Percentiles rank a stretch among this genome's conserved stretches.
phyloP scores from a whole-genome alignment of 2,797 vertebrate species.

The Phoebastria nigripes region DNA sequence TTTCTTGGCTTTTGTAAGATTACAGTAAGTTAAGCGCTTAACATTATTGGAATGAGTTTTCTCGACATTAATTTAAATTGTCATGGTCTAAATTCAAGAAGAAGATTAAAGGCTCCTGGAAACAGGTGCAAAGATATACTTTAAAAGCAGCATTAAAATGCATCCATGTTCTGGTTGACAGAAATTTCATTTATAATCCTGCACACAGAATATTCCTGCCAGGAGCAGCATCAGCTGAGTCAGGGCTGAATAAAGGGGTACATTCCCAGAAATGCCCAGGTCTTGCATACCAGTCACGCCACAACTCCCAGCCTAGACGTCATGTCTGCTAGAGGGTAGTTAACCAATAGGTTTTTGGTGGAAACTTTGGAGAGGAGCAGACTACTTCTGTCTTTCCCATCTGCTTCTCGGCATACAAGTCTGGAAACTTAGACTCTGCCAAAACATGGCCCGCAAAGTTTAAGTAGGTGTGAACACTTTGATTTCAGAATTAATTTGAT shows the following conservation, averaged over 20 bases:
- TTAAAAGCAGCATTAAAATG: constrained; percentile 42
- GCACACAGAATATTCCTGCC: background rate
- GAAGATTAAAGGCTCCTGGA: constrained; percentile 45
- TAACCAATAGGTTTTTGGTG: background rate
- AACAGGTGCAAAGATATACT: constrained; percentile 28
- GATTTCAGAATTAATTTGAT: constrained; percentile 51
- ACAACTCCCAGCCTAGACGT: background rate
- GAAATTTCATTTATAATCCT: constrained; percentile 29
- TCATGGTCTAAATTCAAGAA: constrained; percentile 27
- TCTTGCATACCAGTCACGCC: rapidly evolving
- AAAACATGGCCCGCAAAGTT: background rate
- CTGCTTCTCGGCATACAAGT: background rate
- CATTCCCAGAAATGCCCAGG: background rate
- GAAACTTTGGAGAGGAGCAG: background rate
- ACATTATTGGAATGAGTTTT: constrained; percentile 37
- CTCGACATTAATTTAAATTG: constrained; percentile 41
- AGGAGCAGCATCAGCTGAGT: background rate
- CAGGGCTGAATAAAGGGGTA: background rate
- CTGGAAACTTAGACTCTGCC: background rate
- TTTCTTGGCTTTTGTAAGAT: constrained; percentile 13
- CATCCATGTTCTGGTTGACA: constrained; percentile 25
- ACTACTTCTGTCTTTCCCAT: background rate
- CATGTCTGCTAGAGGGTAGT: background rate
- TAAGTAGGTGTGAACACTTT: constrained; percentile 24
- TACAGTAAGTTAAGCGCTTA: constrained; percentile 15